phyloP scores from a whole-genome alignment of 92 coral and sea anemone genomes.

The Heteractis magnifica region DNA sequence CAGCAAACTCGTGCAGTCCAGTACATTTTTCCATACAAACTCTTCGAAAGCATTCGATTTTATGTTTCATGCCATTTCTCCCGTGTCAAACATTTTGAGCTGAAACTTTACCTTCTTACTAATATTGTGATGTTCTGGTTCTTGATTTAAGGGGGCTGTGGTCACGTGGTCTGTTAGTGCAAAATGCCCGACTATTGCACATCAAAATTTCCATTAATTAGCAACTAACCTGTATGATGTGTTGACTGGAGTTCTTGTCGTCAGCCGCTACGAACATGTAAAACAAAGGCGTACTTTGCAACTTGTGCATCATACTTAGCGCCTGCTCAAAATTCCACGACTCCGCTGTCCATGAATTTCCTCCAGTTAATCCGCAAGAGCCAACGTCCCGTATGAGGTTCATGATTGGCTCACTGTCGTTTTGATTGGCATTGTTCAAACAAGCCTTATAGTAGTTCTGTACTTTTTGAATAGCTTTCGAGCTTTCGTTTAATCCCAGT shows the following conservation, averaged over 20 bases:
- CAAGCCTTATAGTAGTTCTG: conserved; percentile 76
- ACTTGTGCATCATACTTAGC: conserved; percentile 87
- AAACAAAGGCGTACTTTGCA: conserved; percentile 94
- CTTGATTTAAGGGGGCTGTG: no score
- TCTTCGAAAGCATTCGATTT: no score
- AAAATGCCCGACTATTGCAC: no score
- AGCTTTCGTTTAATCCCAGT: conserved; percentile 49
- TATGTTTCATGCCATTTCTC: no score
- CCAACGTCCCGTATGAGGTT: conserved; percentile 79
- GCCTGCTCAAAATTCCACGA: conserved; percentile 97
- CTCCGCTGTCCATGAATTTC: conserved; percentile 87
- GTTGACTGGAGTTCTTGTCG: conserved; percentile 84
- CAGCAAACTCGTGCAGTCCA: no score
- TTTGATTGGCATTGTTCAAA: conserved; percentile 64
- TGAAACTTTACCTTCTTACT: no score
- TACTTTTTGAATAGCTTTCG: conserved; percentile 65
- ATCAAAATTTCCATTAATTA: neutral
- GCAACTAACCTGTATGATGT: conserved; percentile 81
- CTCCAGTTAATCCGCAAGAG: conserved; percentile 75
- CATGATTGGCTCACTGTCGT: conserved; percentile 66
- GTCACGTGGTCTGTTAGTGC: no score
- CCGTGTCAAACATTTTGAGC: no score
- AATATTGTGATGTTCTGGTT: no score
- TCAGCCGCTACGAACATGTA: conserved; percentile 98
- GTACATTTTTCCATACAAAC: no score